These are phyloP conservation scores for Malacoraja senta DNA, from an alignment of 2,797 vertebrate species.

Conservation along the genomic window DNA sequence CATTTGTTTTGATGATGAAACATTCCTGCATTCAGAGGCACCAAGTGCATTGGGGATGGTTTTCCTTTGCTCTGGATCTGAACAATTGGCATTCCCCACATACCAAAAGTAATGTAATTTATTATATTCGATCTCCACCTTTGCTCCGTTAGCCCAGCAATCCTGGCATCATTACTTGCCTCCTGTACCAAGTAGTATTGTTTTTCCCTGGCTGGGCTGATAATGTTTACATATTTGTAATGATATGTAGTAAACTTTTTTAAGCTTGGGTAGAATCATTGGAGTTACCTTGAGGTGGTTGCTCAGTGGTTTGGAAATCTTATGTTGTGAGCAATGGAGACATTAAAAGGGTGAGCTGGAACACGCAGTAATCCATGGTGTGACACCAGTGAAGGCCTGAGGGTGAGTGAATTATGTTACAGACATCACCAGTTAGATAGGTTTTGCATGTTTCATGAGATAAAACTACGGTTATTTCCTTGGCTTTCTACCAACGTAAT, in stretches of 20 bases:
- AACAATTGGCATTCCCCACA: neutral
- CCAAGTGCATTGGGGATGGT: neutral
- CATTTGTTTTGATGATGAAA: neutral
- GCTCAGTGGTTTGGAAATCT: neutral
- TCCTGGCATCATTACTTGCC: neutral
- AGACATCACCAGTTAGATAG: neutral
- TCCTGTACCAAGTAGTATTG: neutral
- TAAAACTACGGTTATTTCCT: constrained; percentile 4
- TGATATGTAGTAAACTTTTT: neutral
- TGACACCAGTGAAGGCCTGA: neutral
- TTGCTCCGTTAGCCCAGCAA: too few species aligned
- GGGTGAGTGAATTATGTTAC: neutral
- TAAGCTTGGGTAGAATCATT: neutral
- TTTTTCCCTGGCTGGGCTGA: neutral
- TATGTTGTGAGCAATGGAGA: neutral
- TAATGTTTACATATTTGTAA: neutral
- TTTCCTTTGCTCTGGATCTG: neutral
- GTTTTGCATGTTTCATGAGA: constrained; percentile 27
- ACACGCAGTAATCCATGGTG: neutral
- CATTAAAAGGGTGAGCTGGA: neutral
- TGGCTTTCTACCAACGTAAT: neutral
- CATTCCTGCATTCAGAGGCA: neutral
- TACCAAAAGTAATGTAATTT: neutral
- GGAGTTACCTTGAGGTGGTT: neutral
- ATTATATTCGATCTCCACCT: neutral